Base-by-base conservation (phyloP, 30 jellyfish, hydroid and myxozoan species). In the Chrysaora quinquecirrha region DNA sequence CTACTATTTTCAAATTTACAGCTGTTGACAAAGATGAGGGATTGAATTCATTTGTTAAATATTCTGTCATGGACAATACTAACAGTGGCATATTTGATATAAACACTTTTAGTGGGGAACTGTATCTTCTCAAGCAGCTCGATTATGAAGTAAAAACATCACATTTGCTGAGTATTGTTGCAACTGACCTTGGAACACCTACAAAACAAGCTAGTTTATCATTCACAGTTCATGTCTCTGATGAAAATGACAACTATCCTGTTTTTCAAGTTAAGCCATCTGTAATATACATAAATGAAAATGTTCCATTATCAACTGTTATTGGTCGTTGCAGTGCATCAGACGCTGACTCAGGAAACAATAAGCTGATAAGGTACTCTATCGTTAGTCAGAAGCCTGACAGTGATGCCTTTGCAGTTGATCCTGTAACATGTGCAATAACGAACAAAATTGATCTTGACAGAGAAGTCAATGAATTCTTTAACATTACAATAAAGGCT, bases 201-300 rank as follows among this genome's bases (percentile, higher is more conserved):
- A n/a, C 89, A 2, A 60, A 32, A 68, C 89, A 71, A 28, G 61
- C 54, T 1, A 64, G 38, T 38, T 43, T 54, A 14, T 3, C 88
- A 10, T 52, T 85, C 63, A 62, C 24, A 10, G 64, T 90, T 7
- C 35, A 35, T 43, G 80, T 91, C n/a, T 16, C 56, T 22, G 98
- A 91, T 76, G 73, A 47, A 71, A 91, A 91, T 66, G 98, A 91
- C 65, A 86, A 91, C 34, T 25, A 30, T 3, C 98, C 98, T n/a
- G 38, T 56, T 19, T 91, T 91, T 46, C 47, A 62, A 11, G 38
- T 33, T 0, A 67, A 67, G 27, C 87, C 98, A 22, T 38, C 65
- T 18, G 3, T 30, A 0, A 35, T 89, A 3, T 30, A 0, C 30
- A 61, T 76, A 12, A 21, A 43, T 14, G 95, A 83, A 29, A 61